Evolutionary conservation across 2,888 invertebrate species (phyloP).

Genomic region (Lasius fuliginosus): DNA sequence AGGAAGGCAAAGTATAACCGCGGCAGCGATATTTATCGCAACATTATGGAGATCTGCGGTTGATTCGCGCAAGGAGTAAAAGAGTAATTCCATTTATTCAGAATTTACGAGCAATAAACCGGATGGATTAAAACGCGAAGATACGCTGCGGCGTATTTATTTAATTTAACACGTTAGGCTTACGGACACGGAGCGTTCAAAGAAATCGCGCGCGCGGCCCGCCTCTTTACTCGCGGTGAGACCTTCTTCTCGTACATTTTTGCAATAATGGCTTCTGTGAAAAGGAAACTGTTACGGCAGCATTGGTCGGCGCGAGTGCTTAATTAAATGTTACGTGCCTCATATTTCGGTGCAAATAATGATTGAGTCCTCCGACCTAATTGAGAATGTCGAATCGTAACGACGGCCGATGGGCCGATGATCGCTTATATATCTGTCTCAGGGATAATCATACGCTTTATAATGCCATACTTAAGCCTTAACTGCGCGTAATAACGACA

Average conservation of each 20-base stretch:
- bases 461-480: conserved; percentile 65
- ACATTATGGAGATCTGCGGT: conserved; percentile 53
- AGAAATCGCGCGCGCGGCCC: conserved; percentile 30
- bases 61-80: conserved; percentile 47
- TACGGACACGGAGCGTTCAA: conserved; percentile 32
- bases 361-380: conserved; percentile 74
- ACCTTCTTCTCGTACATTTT: conserved; percentile 51
- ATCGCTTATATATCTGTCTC: conserved; percentile 68
- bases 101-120: conserved; percentile 56
- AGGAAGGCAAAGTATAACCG: conserved; percentile 37
- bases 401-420: conserved; percentile 61
- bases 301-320: conserved; percentile 55
- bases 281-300: conserved; percentile 61
- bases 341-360: conserved; percentile 69
- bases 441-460: conserved; percentile 67
- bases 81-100: conserved; percentile 55
- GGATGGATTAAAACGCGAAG: conserved; percentile 52
- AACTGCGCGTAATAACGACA: conserved; percentile 71
- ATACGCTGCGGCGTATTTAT: conserved; percentile 49
- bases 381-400: conserved; percentile 66
- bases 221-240: conserved; percentile 19
- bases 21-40: conserved; percentile 45
- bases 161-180: conserved; percentile 46
- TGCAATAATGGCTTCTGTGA: conserved; percentile 63
- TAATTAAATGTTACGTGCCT: conserved; percentile 66